These are phyloP conservation scores for Spodoptera littoralis DNA, from an alignment of 2,888 invertebrate species.

Conservation along the genomic window DNA sequence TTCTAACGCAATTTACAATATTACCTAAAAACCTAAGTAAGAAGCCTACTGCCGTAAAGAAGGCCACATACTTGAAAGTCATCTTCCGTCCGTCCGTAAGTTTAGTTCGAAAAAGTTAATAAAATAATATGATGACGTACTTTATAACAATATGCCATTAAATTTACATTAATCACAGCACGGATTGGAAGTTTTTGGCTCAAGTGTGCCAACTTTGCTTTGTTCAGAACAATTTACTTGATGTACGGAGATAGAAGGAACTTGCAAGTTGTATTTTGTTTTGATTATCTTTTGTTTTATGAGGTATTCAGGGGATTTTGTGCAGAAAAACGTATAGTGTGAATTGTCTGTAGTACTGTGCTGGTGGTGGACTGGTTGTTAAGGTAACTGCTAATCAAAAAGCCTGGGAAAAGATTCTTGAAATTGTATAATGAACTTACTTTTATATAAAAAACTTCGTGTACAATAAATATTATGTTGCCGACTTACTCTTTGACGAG, in stretches of 20 bases:
- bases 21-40: slow-evolving; percentile 6
- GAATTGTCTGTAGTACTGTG: no score
- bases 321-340: no score
- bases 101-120: slow-evolving; percentile 54
- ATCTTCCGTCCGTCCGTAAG: slow-evolving; percentile 33
- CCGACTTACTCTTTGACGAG: no score
- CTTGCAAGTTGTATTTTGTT: slow-evolving; percentile 18
- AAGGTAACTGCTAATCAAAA: no score
- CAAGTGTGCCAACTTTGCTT: slow-evolving; percentile 55
- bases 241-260: slow-evolving; percentile 21
- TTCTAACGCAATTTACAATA: slow-evolving; percentile 25
- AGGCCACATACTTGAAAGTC: slow-evolving; percentile 34
- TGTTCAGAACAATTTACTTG: slow-evolving; percentile 40
- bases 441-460: no score
- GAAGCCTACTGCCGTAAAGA: slow-evolving; percentile 9
- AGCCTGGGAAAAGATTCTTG: no score
- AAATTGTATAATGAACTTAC: no score
- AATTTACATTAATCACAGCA: slow-evolving; percentile 66
- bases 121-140: slow-evolving; percentile 57
- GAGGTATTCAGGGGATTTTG: no score
- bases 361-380: no score
- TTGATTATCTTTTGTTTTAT: no score
- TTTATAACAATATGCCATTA: slow-evolving; percentile 65
- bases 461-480: no score
- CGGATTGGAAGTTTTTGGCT: slow-evolving; percentile 54